A percentile compares a stretch with the other conserved stretches of the same genome.
phyloP scores from a whole-genome alignment of 2,113 vertebrate genomes.

The Pica pica region DNA sequence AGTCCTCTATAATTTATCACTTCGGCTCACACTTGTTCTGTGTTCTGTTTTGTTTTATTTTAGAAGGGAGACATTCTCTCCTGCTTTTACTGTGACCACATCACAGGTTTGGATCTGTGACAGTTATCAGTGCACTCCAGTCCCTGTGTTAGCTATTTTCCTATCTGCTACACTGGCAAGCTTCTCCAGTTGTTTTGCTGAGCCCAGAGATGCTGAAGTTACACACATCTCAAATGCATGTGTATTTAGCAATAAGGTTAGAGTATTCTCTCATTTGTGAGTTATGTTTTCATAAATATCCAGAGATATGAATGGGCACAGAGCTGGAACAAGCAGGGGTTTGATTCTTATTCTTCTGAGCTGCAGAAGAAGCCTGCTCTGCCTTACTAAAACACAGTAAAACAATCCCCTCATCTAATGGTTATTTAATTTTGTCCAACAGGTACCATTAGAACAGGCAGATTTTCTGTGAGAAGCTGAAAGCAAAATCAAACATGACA shows the following conservation, averaged over 20 bases:
- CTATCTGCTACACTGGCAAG: neutral
- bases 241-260: neutral
- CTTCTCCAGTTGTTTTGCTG: neutral
- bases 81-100: neutral
- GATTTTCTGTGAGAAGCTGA: neutral
- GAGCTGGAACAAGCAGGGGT: neutral
- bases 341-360: neutral
- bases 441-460: neutral
- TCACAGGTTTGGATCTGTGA: neutral
- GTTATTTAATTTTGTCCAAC: conserved; percentile 12
- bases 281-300: neutral
- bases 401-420: neutral
- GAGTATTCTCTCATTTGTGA: neutral
- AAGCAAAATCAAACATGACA: neutral
- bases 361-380: neutral
- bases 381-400: neutral
- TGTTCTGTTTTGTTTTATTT: neutral
- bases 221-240: neutral
- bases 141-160: neutral
- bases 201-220: neutral
- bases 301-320: neutral
- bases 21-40: neutral
- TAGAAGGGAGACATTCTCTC: neutral
- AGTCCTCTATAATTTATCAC: conserved; percentile 15
- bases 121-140: neutral